These are phyloP conservation scores for Teleogryllus oceanicus DNA, from an alignment of 2,888 invertebrate genomes.

Conservation along the genomic window DNA sequence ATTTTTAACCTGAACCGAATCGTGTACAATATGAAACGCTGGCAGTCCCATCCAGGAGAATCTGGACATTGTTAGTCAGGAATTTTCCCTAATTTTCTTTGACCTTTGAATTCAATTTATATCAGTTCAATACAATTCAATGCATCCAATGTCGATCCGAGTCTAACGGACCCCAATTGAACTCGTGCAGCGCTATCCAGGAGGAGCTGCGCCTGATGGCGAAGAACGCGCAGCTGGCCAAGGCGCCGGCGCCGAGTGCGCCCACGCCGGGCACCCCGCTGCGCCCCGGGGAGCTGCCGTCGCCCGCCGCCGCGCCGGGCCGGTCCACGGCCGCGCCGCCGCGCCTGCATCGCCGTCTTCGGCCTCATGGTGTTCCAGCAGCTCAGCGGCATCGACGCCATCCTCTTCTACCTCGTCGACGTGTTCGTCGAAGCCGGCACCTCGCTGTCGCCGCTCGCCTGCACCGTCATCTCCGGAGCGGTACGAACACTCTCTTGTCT, in stretches of 20 bases:
- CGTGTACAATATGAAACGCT: not conserved
- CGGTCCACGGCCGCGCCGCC: not conserved
- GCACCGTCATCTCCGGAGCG: conserved; percentile 21
- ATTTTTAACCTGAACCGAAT: not conserved
- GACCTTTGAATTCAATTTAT: no score
- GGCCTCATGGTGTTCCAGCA: conserved; percentile 22
- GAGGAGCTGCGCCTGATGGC: not conserved
- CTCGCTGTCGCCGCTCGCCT: not conserved
- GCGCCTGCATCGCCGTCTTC: conserved; percentile 22
- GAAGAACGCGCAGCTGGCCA: not conserved
- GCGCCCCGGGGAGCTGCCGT: not conserved
- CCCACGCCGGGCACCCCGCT: not conserved
- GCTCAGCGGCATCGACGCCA: conserved; percentile 22
- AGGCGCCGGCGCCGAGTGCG: not conserved
- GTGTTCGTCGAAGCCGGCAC: not conserved
- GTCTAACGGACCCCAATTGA: not conserved
- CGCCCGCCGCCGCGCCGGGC: not conserved
- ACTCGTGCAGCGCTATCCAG: not conserved
- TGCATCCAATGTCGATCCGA: not conserved
- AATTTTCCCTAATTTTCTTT: no score
- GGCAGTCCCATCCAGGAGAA: no score
- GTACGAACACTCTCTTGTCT: not conserved
- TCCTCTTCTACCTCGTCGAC: conserved; percentile 21
- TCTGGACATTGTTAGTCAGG: no score
- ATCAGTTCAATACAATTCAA: no score